A percentile compares a stretch with the other conserved stretches of the same genome.
phyloP scores from a whole-genome alignment of 2,888 invertebrate genomes.

The Ennomos erosarius region DNA sequence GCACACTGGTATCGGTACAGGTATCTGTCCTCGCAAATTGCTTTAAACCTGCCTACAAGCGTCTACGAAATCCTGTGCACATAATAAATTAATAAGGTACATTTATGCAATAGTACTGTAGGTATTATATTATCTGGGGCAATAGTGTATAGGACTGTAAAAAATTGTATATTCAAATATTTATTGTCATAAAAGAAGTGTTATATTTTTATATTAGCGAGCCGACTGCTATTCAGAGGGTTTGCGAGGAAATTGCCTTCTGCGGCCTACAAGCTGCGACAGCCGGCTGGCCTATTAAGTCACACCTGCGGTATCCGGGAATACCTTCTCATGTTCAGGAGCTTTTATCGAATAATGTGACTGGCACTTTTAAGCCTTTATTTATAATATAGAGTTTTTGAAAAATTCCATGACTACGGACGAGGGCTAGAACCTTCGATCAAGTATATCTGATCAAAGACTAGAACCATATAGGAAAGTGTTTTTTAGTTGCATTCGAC shows the following conservation, averaged over 20 bases:
- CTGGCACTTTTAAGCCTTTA: not conserved
- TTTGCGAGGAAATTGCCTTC: constrained; percentile 37
- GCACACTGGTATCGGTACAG: not conserved
- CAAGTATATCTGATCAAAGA: too few species aligned
- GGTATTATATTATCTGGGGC: too few species aligned
- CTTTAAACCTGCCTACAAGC: constrained; percentile 6
- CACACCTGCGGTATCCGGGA: constrained; percentile 33
- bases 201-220: constrained; percentile 5
- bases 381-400: not conserved
- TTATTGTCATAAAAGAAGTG: too few species aligned
- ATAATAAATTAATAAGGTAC: too few species aligned
- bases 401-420: not conserved
- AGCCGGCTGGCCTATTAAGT: constrained; percentile 35
- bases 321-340: not conserved
- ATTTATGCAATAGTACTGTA: too few species aligned
- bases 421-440: too few species aligned
- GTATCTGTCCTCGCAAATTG: constrained; percentile 20
- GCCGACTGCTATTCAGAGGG: constrained; percentile 9
- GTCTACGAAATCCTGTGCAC: constrained; percentile 6
- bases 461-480: too few species aligned
- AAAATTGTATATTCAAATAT: too few species aligned
- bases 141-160: too few species aligned
- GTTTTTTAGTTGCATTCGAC: too few species aligned
- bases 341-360: constrained; percentile 5
- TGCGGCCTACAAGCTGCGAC: constrained; percentile 26